Evolutionary conservation across 2,888 invertebrate species (phyloP).

Genomic region (Lasius platythorax): DNA sequence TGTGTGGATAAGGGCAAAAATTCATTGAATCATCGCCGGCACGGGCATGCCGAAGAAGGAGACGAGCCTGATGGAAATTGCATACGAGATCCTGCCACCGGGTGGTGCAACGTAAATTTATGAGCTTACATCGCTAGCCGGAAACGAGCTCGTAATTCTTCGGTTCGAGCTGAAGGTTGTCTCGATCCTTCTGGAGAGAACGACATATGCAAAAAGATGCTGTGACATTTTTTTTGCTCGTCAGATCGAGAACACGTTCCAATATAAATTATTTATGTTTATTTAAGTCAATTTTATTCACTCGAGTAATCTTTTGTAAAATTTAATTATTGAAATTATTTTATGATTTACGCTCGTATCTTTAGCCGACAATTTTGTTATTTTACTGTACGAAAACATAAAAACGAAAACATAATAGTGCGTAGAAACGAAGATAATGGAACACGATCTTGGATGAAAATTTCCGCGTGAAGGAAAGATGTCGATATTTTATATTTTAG

Average conservation of each 20-base stretch:
- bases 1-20: conserved; percentile 47
- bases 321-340: conserved; percentile 1
- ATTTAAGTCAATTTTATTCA: conserved; percentile 32
- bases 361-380: neutral
- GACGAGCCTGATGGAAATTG: conserved; percentile 67
- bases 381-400: neutral
- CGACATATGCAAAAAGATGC: conserved; percentile 29
- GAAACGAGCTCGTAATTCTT: conserved; percentile 73
- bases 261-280: conserved; percentile 38
- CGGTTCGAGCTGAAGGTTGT: conserved; percentile 54
- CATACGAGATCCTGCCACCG: conserved; percentile 12
- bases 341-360: neutral
- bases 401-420: neutral
- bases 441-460: neutral
- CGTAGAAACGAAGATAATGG: conserved; percentile 8
- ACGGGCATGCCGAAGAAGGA: conserved; percentile 52
- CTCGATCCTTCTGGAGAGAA: conserved; percentile 13
- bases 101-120: conserved; percentile 65
- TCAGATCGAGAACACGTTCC: conserved; percentile 19
- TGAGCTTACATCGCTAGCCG: conserved; percentile 62
- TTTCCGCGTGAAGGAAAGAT: neutral
- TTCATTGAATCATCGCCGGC: conserved; percentile 65
- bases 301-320: neutral
- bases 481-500: neutral
- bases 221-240: conserved; percentile 28